Evolutionary conservation across 1,140 invertebrate species (phyloP), one percentile per base, ranked within the genome.

Genomic region (Trinorchestia longiramus): DNA sequence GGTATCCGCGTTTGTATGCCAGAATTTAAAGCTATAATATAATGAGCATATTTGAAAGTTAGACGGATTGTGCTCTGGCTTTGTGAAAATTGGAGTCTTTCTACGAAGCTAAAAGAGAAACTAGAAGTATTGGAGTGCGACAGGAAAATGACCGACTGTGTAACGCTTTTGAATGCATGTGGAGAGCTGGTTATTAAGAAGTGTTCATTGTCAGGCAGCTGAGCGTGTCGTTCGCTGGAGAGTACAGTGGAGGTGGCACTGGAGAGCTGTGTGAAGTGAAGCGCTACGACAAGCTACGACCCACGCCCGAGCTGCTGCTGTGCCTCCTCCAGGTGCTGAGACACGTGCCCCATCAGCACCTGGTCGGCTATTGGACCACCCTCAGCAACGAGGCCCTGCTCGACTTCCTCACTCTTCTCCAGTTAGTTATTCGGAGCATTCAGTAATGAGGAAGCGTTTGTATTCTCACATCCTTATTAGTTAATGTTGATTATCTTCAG

Each of bases 241-340:
- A 97, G 62, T 96, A 95, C 95, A 96, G 96, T 40, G 95, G 96
- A 95, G 92, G 92, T 23, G 92, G 43, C 3, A 95, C 96, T 92
- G 96, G 96, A 19, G 96, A 97, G 87, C 96, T 95, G 95, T 96
- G 96, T 40, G 95, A 96, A 96, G 92, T 97, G 96, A 94, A 94
- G 92, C 98, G 97, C 96, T 98, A 98, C 97, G 98, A 99, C 97
- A 99, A 98, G 97, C 97, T 99, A n/a, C 98, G 98, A 96, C 97
- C 97, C 0, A 97, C 97, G 23, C 99, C 99, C 97, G 99, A 99
- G 97, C 97, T 99, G 41, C 97, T 99, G 40, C 97, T 99, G 0
- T 99, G 98, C 97, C 99, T 99, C 97, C 97, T 99, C 41, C 99
- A 99, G 97, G 98, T 99, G 91, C 97, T 99, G 44, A 99, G 99